phyloP scores from a whole-genome alignment of 2,888 invertebrate genomes.

The Tipula confusa region DNA sequence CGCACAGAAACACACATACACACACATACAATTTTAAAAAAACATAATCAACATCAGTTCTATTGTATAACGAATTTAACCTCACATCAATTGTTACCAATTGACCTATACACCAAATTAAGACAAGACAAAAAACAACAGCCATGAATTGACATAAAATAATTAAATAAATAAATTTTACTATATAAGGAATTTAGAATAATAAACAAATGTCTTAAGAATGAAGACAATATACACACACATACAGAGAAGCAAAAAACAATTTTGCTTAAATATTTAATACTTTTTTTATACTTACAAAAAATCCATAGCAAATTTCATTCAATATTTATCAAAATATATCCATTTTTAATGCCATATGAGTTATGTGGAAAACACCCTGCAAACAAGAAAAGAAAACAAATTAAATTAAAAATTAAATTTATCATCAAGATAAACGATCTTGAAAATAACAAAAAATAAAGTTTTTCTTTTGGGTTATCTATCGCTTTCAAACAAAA shows the following conservation, averaged over 20 bases:
- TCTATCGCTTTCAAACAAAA: background rate
- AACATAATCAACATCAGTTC: background rate
- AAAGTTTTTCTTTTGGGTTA: background rate
- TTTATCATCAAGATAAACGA: constrained; percentile 14
- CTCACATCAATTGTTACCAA: constrained; percentile 12
- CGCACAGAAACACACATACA: background rate
- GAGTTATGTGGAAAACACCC: constrained; percentile 7
- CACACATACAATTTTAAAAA: background rate
- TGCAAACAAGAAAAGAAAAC: constrained; percentile 9
- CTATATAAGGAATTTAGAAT: background rate
- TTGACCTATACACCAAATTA: constrained; percentile 20
- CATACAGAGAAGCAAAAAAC: background rate
- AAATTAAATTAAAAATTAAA: constrained; percentile 20
- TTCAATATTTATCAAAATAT: constrained; percentile 20
- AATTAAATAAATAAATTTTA: constrained; percentile 1
- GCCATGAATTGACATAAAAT: constrained; percentile 16
- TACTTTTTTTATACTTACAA: background rate
- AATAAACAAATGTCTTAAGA: background rate
- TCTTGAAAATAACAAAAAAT: background rate
- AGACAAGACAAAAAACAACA: background rate
- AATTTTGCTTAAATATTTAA: background rate
- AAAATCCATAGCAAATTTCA: constrained; percentile 25
- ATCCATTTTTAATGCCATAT: constrained; percentile 25
- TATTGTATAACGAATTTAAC: background rate
- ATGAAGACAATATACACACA: background rate